Conservation (phyloP, 2,113 vertebrate species). For the Penelope pileata region DNA sequence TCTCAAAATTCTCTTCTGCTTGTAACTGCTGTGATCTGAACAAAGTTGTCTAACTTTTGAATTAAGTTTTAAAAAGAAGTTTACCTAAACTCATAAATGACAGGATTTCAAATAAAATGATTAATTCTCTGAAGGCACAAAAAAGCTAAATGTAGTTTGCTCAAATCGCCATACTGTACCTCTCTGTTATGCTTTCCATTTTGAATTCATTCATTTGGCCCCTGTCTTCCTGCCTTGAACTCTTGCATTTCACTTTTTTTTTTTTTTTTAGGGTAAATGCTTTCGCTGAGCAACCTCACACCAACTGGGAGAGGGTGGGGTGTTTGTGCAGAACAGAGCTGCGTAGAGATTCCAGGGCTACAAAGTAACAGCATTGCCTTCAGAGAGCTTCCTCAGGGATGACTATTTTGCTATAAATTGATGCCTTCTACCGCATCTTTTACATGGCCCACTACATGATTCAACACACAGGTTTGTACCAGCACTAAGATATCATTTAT, state of each 20-base stretch:
- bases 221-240: neutral
- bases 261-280: neutral
- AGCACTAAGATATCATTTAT: neutral
- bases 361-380: neutral
- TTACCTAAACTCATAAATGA: neutral
- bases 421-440: neutral
- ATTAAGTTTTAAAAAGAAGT: neutral
- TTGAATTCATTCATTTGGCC: neutral
- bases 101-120: neutral
- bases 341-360: neutral
- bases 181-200: neutral
- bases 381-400: neutral
- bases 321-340: neutral
- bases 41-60: neutral
- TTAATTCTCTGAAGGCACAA: neutral
- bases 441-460: neutral
- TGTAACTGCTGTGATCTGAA: neutral
- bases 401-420: neutral
- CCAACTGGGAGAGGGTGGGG: neutral
- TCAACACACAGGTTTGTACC: neutral
- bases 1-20: neutral
- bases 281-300: neutral
- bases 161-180: neutral
- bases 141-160: neutral
- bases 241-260: neutral